phyloP scores from a whole-genome alignment of 2,888 invertebrate genomes.

The Lasioglossum leucozonium region DNA sequence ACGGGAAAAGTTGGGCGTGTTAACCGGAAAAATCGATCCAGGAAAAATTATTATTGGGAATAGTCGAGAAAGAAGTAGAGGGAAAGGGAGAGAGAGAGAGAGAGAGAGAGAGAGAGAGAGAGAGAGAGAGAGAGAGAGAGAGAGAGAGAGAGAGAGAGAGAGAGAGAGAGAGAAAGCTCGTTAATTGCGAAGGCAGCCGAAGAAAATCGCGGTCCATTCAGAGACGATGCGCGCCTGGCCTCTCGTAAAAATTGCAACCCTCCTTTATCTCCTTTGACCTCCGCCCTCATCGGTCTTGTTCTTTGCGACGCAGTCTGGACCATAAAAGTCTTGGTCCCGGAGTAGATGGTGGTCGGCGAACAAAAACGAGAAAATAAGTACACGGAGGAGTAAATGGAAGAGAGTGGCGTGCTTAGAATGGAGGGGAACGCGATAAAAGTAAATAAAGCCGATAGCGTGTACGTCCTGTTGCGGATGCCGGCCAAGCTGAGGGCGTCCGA shows the following conservation, averaged over 20 bases:
- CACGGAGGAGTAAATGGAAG: slow-evolving; percentile 61
- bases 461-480: slow-evolving; percentile 37
- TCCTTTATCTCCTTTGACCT: slow-evolving; percentile 21
- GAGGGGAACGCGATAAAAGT: slow-evolving; percentile 70
- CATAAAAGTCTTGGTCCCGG: slow-evolving; percentile 51
- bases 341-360: slow-evolving; percentile 44
- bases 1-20: not conserved
- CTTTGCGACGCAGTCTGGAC: slow-evolving; percentile 19
- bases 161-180: not conserved
- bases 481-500: not conserved
- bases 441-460: slow-evolving; percentile 70
- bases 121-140: not conserved
- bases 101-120: not conserved
- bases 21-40: not conserved
- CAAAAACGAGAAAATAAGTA: slow-evolving; percentile 75
- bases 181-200: slow-evolving; percentile 2
- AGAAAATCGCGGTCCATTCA: not conserved
- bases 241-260: slow-evolving; percentile 2
- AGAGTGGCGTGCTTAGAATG: slow-evolving; percentile 18
- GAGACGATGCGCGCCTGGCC: not conserved
- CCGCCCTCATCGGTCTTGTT: slow-evolving; percentile 19
- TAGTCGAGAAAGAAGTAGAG: not conserved
- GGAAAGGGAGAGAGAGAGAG: no score
- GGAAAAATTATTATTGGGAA: not conserved
- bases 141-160: no score